Evolutionary conservation across 30 jellyfish, hydroid and myxozoan species (phyloP), one percentile per base, ranked within the genome.

Genomic region (Turritopsis rubra): DNA sequence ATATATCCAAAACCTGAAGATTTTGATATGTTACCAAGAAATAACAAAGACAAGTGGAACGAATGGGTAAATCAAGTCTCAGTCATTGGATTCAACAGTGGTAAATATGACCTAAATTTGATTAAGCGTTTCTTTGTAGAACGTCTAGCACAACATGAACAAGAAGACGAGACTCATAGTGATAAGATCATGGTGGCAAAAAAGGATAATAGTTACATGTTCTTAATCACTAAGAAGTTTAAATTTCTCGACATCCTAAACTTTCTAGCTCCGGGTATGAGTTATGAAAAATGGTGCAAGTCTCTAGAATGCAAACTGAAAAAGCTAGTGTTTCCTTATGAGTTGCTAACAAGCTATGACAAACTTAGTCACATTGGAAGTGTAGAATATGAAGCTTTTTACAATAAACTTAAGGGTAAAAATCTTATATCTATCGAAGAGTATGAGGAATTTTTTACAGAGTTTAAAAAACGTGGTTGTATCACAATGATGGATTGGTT

Each of bases 281-380:
- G 81, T 78, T 78, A 26, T 26, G 85, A 78, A 21, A 53, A 24
- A 21, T 78, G 85, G 85, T 78, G 76, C 29, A 66, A 17, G 4
- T 66, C 76, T 25, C 29, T 66, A 17, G 76, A 66, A 25, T 78
- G 85, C 31, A 27, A 21, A 16, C 30, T 28, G 21, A 24, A 78
- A 29, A 78, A 78, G 80, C 85, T 78, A n/a, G n/a, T n/a, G n/a
- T n/a, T n/a, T n/a, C n/a, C n/a, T n/a, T 52, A 17, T 23, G 85
- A 28, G 31, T 78, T 84, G 85, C 31, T 78, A 28, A 53, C 16
- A 20, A 28, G 31, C 80, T 52, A 78, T 52, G 31, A 78, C 53
- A 78, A 78, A 78, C 80, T 78, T 41, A 41, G 60, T 41, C 60
- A 29, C 8, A 26, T 78, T 3, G 85, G 31, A 9, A 84, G 23